Conservation (phyloP, 2,888 invertebrate genomes). For the Euplagia quadripunctaria region DNA sequence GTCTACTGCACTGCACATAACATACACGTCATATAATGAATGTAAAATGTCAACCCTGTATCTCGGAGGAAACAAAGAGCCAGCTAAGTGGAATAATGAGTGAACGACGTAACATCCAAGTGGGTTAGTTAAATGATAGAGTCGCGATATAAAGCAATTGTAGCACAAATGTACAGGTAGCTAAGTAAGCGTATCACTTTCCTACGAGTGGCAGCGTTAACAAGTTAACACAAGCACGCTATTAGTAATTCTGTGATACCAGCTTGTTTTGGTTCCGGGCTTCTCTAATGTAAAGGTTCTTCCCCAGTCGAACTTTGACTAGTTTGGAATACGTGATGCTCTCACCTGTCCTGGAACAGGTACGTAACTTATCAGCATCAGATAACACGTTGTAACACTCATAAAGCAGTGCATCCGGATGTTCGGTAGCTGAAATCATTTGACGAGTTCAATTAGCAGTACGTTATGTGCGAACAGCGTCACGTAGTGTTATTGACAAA, state of each 20-base stretch:
- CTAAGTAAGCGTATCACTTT: slow-evolving; percentile 2
- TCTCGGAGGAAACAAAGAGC: not conserved
- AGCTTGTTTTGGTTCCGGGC: too few species aligned
- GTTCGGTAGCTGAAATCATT: not conserved
- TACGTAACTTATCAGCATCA: too few species aligned
- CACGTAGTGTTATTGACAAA: not conserved
- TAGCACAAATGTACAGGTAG: not conserved
- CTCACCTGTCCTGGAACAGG: too few species aligned
- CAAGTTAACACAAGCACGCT: too few species aligned
- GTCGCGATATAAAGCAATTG: not conserved
- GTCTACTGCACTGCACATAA: not conserved
- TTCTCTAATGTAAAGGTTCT: too few species aligned
- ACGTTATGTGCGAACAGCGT: not conserved
- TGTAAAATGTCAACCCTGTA: not conserved
- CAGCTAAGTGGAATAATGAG: not conserved
- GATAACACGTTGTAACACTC: too few species aligned
- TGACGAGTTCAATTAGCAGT: not conserved
- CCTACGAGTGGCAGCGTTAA: not conserved
- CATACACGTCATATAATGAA: not conserved
- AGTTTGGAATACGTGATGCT: too few species aligned
- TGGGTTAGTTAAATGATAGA: not conserved
- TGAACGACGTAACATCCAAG: not conserved
- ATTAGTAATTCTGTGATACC: too few species aligned
- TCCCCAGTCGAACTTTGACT: too few species aligned
- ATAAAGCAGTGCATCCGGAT: too few species aligned